phyloP scores from a whole-genome alignment of 2,797 vertebrate genomes.

The Chromis chromis region DNA sequence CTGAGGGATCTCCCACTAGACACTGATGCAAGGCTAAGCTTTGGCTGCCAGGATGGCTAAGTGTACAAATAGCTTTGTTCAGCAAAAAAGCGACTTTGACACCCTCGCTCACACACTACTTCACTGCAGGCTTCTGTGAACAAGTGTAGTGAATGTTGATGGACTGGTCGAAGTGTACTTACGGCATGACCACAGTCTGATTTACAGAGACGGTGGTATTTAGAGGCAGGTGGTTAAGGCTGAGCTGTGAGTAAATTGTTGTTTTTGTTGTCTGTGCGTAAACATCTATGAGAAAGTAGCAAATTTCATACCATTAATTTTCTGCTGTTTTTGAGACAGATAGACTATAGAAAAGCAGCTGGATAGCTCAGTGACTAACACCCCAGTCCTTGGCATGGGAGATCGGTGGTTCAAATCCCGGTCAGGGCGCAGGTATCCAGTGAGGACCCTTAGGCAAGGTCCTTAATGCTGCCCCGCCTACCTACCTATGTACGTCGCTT shows the following conservation, averaged over 20 bases:
- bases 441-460: too few relatives aligned
- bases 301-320: not conserved
- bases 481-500: too few relatives aligned
- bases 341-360: too few relatives aligned
- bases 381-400: too few relatives aligned
- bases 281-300: not conserved
- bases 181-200: conserved; percentile 10
- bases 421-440: too few relatives aligned
- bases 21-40: conserved; percentile 48
- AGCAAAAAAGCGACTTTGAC: conserved; percentile 60
- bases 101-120: conserved; percentile 28
- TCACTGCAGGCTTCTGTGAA: conserved; percentile 41
- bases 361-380: too few relatives aligned
- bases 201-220: conserved; percentile 22
- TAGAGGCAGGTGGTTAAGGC: not conserved
- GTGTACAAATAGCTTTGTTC: conserved; percentile 51
- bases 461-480: too few relatives aligned
- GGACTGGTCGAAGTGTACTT: not conserved
- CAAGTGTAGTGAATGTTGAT: conserved; percentile 42
- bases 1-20: conserved; percentile 48
- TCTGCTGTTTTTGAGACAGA: not conserved
- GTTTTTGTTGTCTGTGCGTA: too few relatives aligned
- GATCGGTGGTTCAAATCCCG: too few relatives aligned
- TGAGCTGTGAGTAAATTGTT: not conserved
- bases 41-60: conserved; percentile 27